Evolutionary conservation across 2,797 vertebrate species (phyloP), one percentile per base, ranked within the genome.

Genomic region (Diglossa cyanea): DNA sequence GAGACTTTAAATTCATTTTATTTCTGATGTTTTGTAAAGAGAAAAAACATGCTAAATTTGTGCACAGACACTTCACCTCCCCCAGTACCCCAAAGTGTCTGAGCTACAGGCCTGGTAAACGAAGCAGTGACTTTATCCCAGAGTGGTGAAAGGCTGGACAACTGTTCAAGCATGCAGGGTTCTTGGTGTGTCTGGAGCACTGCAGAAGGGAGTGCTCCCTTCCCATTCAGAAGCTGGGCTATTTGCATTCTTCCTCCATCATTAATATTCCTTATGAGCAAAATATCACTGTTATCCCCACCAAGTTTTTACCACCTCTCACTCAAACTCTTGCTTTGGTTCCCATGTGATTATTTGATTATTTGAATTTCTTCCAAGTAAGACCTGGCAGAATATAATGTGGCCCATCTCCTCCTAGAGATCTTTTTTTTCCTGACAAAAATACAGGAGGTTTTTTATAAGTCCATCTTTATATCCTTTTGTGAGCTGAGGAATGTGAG

Each of bases 11-110:
- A 88, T 89, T 91, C 6, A 31, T 84, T 89, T 94, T 90, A 76
- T 94, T 97, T 81, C 47, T 80, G 76, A 83, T 94, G 70, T 42
- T 91, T 95, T 90, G 70, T 60, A 86, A 55, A 79, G 13, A 14
- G 17, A 6, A 18, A 54, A 50, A 65, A 13, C 54, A 35, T 2
- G 6, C 31, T 67, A 81, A 73, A 75, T 93, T 62, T 88, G 45
- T 63, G 35, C 40, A 23, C 1, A 73, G 82, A 68, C 66, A 55
- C 30, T 86, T 93, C 85, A 78, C 76, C 31, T 91, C 26, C 39
- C 33, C 70, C 48, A 63, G 48, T 11, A 60, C 31, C 78, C 68
- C 33, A 37, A 63, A 77, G 39, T 53, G 39, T 50, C 57, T 65
- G 75, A 57, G 35, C n/a, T 25, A 30, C n/a, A 24, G 1, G 47